A percentile compares a stretch with the other conserved stretches of the same genome.
These are phyloP conservation scores for Crotalus viridis DNA, from an alignment of 2,113 vertebrate genomes.

Conservation along the genomic window DNA sequence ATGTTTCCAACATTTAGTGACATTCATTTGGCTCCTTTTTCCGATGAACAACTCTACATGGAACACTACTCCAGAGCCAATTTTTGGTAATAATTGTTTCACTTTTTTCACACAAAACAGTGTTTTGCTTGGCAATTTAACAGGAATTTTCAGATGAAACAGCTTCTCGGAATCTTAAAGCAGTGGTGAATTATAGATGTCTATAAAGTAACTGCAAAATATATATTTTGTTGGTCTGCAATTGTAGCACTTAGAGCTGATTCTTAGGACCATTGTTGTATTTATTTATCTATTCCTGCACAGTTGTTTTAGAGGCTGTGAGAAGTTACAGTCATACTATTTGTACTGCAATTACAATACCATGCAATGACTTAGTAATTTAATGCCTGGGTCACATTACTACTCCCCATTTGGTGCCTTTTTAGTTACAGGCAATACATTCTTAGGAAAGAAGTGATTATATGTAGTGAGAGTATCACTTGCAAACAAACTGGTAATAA, in stretches of 20 bases:
- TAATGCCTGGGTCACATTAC: neutral
- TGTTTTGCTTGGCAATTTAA: constrained; percentile 18
- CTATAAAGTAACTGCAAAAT: neutral
- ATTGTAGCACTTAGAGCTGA: neutral
- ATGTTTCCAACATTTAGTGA: constrained; percentile 78
- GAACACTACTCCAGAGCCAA: constrained; percentile 75
- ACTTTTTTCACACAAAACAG: constrained; percentile 12
- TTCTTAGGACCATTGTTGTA: neutral
- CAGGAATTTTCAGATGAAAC: constrained; percentile 1
- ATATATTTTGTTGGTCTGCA: neutral
- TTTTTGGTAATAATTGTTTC: constrained; percentile 73
- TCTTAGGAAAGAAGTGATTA: neutral
- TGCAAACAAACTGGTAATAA: neutral
- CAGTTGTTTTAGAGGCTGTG: neutral
- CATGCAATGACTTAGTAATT: neutral
- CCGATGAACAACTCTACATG: constrained; percentile 79
- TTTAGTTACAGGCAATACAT: neutral
- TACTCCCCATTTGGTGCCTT: neutral
- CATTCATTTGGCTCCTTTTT: constrained; percentile 81
- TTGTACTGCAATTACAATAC: neutral
- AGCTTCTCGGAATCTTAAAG: neutral
- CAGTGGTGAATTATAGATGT: neutral
- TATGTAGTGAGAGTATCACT: neutral
- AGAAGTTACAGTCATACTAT: neutral
- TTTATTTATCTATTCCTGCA: neutral